Conservation (phyloP, 2,797 vertebrate species). For the Hippoglossus hippoglossus region DNA sequence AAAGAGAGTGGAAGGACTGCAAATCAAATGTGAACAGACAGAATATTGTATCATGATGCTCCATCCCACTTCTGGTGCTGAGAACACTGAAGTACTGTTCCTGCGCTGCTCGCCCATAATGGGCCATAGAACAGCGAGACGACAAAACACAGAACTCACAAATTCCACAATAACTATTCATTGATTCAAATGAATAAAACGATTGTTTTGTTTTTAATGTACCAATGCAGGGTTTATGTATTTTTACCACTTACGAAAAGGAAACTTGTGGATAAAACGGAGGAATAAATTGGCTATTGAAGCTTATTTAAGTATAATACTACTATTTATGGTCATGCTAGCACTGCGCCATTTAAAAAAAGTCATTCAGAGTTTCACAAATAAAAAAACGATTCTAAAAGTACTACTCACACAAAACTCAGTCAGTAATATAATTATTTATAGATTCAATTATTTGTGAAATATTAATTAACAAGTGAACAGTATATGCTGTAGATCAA, state of each 20-base stretch:
- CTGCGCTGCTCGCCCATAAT: conserved; percentile 62
- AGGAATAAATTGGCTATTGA: conserved; percentile 5
- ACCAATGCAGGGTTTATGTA: conserved; percentile 68
- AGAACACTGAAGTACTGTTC: conserved; percentile 82
- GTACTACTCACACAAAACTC: not conserved
- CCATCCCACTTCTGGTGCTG: conserved; percentile 80
- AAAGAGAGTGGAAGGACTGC: conserved; percentile 73
- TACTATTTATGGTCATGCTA: not conserved
- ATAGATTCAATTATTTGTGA: not conserved
- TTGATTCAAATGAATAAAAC: conserved; percentile 75
- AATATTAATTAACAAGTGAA: not conserved
- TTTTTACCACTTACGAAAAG: conserved; percentile 71
- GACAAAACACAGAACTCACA: conserved; percentile 71
- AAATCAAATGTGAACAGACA: conserved; percentile 77
- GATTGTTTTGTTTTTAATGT: conserved; percentile 74
- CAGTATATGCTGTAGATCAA: not conserved
- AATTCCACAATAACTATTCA: conserved; percentile 81
- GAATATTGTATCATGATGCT: conserved; percentile 81
- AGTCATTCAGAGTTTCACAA: too few species aligned
- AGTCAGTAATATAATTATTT: not conserved
- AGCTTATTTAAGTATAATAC: conserved; percentile 4
- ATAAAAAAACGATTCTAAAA: not conserved
- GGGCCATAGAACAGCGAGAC: conserved; percentile 69
- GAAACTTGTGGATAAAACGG: conserved; percentile 38
- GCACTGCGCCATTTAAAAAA: not conserved